These are phyloP conservation scores for Hiodon alosoides DNA, from an alignment of 2,113 vertebrate genomes.

Conservation along the genomic window DNA sequence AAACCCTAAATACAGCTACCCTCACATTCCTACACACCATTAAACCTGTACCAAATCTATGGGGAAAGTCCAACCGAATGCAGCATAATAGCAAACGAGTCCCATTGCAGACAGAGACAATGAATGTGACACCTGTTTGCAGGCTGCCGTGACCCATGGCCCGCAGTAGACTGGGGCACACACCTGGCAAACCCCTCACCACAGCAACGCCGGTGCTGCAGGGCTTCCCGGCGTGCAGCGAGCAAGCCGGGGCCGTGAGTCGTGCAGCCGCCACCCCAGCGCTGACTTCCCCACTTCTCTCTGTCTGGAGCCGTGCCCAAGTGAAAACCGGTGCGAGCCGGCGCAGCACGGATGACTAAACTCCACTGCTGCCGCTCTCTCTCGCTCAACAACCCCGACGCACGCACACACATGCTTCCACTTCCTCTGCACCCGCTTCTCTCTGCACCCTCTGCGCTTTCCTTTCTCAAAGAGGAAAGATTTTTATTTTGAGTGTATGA, in stretches of 20 bases:
- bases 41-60: not conserved
- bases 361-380: slow-evolving; percentile 27
- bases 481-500: not conserved
- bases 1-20: not conserved
- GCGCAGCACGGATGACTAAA: slow-evolving; percentile 40
- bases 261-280: slow-evolving; percentile 11
- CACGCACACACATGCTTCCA: slow-evolving; percentile 24
- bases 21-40: not conserved
- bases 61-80: not conserved
- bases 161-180: not conserved
- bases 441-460: not conserved
- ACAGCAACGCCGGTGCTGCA: slow-evolving; percentile 8
- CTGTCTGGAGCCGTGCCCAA: slow-evolving; percentile 30
- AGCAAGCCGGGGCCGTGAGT: slow-evolving; percentile 30
- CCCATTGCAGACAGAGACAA: not conserved
- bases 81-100: too few relatives aligned
- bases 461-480: slow-evolving; percentile 15
- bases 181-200: slow-evolving; percentile 21
- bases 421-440: slow-evolving; percentile 20
- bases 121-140: not conserved
- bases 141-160: not conserved
- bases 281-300: slow-evolving; percentile 36
- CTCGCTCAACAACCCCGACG: slow-evolving; percentile 6
- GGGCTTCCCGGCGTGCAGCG: slow-evolving; percentile 29
- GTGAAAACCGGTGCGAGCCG: slow-evolving; percentile 63